Conservation (phyloP, 2,113 vertebrate genomes). For the Potamarius usumacintae region DNA sequence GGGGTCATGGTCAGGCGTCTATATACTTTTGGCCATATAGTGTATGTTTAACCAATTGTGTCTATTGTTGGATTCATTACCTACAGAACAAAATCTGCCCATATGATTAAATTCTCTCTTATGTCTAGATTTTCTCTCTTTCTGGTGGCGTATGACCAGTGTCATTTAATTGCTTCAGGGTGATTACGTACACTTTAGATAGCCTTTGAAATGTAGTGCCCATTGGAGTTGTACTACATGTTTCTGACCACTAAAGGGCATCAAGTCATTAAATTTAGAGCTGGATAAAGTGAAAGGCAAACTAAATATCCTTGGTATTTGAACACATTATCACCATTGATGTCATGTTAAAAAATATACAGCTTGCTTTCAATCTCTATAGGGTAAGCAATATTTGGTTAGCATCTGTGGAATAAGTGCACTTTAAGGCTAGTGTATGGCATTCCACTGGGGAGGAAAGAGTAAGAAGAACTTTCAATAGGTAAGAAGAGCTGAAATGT, state of each 20-base stretch:
- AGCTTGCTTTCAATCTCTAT: neutral
- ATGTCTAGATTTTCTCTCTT: neutral
- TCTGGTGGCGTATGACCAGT: neutral
- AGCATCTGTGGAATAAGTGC: neutral
- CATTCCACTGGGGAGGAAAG: neutral
- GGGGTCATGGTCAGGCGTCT: neutral
- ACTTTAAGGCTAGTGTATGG: neutral
- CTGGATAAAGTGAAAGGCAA: neutral
- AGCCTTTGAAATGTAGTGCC: neutral
- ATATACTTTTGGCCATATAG: neutral
- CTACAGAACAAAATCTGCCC: neutral
- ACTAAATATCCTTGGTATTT: neutral
- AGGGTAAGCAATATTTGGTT: neutral
- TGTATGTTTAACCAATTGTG: neutral
- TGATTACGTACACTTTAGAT: neutral
- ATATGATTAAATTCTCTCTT: neutral
- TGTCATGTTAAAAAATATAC: neutral
- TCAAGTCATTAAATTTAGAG: neutral
- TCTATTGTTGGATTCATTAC: neutral
- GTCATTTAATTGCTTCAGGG: neutral
- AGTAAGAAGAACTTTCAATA: neutral
- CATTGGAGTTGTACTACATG: neutral
- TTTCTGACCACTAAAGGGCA: slow-evolving; percentile 56
- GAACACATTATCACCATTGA: neutral
- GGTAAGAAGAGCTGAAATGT: neutral